Conservation (phyloP, 2,888 invertebrate genomes). For the Sericinus montela region DNA sequence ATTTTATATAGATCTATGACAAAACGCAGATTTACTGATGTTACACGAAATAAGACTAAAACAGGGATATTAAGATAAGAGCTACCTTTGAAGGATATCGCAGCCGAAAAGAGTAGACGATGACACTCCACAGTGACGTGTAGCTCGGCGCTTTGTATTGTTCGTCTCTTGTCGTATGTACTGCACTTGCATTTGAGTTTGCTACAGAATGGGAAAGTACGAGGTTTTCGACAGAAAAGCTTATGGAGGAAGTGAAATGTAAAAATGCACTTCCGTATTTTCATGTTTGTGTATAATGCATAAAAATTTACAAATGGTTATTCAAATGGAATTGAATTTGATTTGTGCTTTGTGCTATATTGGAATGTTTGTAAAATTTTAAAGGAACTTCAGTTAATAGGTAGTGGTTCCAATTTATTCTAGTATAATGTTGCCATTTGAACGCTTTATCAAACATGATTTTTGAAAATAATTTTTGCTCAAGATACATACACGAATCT, state of each 20-base stretch:
- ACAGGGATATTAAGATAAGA: constrained; percentile 73
- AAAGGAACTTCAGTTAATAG: too few species aligned
- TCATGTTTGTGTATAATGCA: background rate
- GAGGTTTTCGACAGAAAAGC: constrained; percentile 16
- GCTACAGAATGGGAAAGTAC: constrained; percentile 12
- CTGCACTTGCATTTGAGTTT: constrained; percentile 18
- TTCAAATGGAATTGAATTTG: too few species aligned
- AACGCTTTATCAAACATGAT: too few species aligned
- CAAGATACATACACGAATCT: too few species aligned
- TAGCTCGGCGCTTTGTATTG: constrained; percentile 18
- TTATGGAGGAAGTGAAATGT: constrained; percentile 16
- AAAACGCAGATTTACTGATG: constrained; percentile 37
- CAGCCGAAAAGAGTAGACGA: constrained; percentile 62
- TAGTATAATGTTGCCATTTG: too few species aligned
- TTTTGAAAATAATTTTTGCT: too few species aligned
- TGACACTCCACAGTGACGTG: constrained; percentile 44
- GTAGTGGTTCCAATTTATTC: too few species aligned
- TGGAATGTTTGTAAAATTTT: too few species aligned
- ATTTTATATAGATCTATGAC: background rate
- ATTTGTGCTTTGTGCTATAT: too few species aligned
- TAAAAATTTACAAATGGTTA: too few species aligned
- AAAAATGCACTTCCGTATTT: constrained; percentile 13
- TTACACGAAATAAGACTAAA: constrained; percentile 73
- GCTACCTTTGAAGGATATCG: constrained; percentile 63
- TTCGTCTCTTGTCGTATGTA: constrained; percentile 7